Base-by-base conservation (phyloP, 1,140 invertebrate species). In the Orchestia grillus region DNA sequence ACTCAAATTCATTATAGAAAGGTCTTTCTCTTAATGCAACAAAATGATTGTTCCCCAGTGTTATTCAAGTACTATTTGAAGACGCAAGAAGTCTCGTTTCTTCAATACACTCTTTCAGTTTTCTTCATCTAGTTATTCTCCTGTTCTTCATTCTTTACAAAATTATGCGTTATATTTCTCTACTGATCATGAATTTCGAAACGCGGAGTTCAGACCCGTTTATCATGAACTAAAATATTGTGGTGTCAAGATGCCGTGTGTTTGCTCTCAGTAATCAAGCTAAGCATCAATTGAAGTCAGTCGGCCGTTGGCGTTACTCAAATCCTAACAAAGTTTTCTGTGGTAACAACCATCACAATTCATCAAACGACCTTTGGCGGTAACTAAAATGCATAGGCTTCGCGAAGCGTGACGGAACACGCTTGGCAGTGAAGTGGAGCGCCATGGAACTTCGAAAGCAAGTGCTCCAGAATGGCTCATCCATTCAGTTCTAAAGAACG, bases 281-380 rank as follows among this genome's bases (percentile, higher is more conserved):
- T 42, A 91, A 91, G 88, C 88, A 91, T 91, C 88, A 43, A 91
- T 91, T 91, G 88, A 91, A 91, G 88, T 44, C 44, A 91, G 88
- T 41, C 88, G 44, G 41, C 44, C 41, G 28, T 91, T 91, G 41
- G 41, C 88, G 88, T 91, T 91, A 91, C 88, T 91, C 88, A 91
- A 91, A 91, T 44, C 44, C 88, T 91, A 91, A 91, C 88, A 91
- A 91, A 91, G 41, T 91, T 91, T 91, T 44, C 88, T 91, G 41
- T 44, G 44, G 88, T 91, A 91, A 91, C 88, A 91, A 91, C 88
- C 88, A 91, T 91, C 88, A 44, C 88, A 42, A 91, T 91, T 91
- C 88, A 91, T 91, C 88, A 91, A 91, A 91, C 41, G 88, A 91
- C 88, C 88, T 91, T 42, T 91, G 88, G 88, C 44, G 88, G 88